phyloP scores from a whole-genome alignment of 2,888 invertebrate species.

The Dasysyrphus albostriatus region DNA sequence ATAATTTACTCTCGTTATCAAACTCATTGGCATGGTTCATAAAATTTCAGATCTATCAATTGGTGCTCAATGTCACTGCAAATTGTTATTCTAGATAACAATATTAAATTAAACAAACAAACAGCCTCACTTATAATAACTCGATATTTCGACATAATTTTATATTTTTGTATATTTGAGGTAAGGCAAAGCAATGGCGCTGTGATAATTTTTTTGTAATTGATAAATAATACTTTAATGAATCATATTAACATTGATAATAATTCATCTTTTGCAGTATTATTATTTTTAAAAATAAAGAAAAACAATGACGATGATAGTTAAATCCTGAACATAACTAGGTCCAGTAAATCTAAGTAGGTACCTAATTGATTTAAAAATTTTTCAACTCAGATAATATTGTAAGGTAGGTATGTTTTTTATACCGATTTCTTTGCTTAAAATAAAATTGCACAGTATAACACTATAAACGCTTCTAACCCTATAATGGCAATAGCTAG shows the following conservation, averaged over 20 bases:
- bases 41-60: conserved; percentile 9
- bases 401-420: too few species aligned
- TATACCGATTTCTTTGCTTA: too few species aligned
- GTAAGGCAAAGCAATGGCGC: neutral
- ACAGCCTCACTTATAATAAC: neutral
- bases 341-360: too few species aligned
- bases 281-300: too few species aligned
- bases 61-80: neutral
- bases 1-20: conserved; percentile 8
- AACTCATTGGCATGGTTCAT: conserved; percentile 34
- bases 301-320: too few species aligned
- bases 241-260: neutral
- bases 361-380: too few species aligned
- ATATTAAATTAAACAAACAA: neutral
- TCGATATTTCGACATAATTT: neutral
- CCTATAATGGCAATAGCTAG: too few species aligned
- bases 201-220: neutral
- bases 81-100: conserved; percentile 3
- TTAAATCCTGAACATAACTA: too few species aligned
- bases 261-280: neutral
- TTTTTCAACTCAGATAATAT: too few species aligned
- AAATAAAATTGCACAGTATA: too few species aligned
- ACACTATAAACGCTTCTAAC: too few species aligned
- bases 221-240: neutral
- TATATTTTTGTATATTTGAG: neutral